phyloP scores from a whole-genome alignment of 2,113 vertebrate species.

The Cyanistes caeruleus region DNA sequence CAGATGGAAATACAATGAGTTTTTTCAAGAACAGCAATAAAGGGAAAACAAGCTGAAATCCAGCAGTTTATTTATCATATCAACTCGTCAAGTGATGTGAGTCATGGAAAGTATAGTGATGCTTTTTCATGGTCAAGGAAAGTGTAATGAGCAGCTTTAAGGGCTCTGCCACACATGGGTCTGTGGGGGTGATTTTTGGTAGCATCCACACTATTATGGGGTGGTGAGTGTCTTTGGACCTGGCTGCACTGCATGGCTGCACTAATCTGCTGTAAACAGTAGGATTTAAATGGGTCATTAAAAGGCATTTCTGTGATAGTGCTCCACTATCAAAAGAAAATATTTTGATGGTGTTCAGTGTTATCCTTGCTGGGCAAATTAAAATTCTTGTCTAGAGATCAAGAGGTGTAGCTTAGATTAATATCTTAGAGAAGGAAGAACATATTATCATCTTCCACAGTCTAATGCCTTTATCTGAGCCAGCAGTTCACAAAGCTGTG shows the following conservation, averaged over 20 bases:
- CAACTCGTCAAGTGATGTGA: background rate
- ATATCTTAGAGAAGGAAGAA: conserved; percentile 44
- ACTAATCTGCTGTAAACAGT: background rate
- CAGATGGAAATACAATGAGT: background rate
- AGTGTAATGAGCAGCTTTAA: background rate
- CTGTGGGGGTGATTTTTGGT: background rate
- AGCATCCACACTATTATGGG: background rate
- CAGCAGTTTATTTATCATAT: background rate
- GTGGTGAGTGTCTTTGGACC: background rate
- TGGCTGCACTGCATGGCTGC: background rate
- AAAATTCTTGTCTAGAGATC: conserved; percentile 40
- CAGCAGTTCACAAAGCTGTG: conserved; percentile 57
- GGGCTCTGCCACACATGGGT: background rate
- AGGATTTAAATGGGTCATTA: background rate
- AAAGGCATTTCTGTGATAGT: background rate
- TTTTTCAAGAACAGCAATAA: background rate
- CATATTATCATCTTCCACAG: conserved; percentile 53
- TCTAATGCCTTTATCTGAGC: conserved; percentile 64
- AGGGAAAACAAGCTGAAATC: background rate
- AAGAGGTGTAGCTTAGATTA: conserved; percentile 40
- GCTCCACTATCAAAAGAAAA: background rate
- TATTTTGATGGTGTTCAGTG: background rate
- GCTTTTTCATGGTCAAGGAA: background rate
- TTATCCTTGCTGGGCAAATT: conserved; percentile 39
- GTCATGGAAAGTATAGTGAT: background rate